Conservation (phyloP, 2,888 invertebrate genomes). For the Prosopocoilus inquinatus region DNA sequence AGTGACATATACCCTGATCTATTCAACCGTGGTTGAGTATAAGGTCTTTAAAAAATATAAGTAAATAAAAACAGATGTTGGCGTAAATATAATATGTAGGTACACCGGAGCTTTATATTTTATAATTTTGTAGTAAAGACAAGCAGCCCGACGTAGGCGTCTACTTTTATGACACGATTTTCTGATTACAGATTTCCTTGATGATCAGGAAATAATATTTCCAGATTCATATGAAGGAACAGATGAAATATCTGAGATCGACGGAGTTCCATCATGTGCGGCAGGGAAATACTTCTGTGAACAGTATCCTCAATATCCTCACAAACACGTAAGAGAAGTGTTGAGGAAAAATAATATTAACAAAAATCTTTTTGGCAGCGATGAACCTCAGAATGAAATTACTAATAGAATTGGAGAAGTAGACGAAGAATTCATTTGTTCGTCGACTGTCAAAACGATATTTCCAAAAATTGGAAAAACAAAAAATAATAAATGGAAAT, state of each 20-base stretch:
- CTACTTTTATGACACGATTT: too few relatives aligned
- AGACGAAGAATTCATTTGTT: constrained; percentile 39
- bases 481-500: constrained; percentile 64
- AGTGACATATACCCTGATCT: too few relatives aligned
- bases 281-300: constrained; percentile 50
- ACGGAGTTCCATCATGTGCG: constrained; percentile 34
- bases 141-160: too few relatives aligned
- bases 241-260: constrained; percentile 26
- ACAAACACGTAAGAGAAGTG: constrained; percentile 40
- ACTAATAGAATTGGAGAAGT: constrained; percentile 36
- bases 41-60: too few relatives aligned
- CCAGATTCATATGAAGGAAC: constrained; percentile 33
- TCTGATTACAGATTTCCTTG: neutral
- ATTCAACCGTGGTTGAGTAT: too few relatives aligned
- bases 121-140: too few relatives aligned
- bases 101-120: too few relatives aligned
- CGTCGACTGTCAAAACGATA: constrained; percentile 52
- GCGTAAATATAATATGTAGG: too few relatives aligned
- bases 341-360: constrained; percentile 33
- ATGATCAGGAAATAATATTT: constrained; percentile 34
- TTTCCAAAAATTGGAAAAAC: constrained; percentile 63
- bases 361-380: constrained; percentile 34
- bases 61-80: too few relatives aligned
- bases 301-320: constrained; percentile 50
- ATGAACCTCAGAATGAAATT: constrained; percentile 32